Evolutionary conservation across 2,888 invertebrate species (phyloP).

Genomic region (Eupeodes latifasciatus): DNA sequence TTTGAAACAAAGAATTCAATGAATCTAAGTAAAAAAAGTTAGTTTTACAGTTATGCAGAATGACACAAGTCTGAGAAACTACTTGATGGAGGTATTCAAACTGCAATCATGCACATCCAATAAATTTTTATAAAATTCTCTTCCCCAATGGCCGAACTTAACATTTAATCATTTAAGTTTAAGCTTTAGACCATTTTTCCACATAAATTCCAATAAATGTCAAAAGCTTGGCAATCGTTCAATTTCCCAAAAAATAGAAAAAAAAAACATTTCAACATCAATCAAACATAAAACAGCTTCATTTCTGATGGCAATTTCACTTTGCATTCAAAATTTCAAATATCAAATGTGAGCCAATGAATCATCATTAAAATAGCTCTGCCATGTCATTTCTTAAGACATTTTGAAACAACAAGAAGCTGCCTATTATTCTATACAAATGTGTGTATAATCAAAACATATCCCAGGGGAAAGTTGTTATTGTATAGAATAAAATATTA

Average conservation of each 20-base stretch:
- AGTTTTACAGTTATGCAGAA: no score
- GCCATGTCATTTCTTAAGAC: slow-evolving; percentile 27
- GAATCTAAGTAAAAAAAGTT: no score
- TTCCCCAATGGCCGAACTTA: no score
- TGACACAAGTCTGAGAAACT: no score
- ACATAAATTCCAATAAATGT: not conserved
- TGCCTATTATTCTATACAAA: slow-evolving; percentile 38
- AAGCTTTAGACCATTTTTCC: no score
- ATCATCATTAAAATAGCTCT: slow-evolving; percentile 53
- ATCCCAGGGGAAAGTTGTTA: slow-evolving; percentile 62
- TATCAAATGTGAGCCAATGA: slow-evolving; percentile 49
- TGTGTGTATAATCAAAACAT: slow-evolving; percentile 10
- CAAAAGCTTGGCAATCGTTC: slow-evolving; percentile 30
- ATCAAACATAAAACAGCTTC: slow-evolving; percentile 36
- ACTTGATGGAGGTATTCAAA: no score
- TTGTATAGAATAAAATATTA: not conserved
- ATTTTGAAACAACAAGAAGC: slow-evolving; percentile 31
- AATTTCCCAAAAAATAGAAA: not conserved
- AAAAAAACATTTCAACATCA: slow-evolving; percentile 44
- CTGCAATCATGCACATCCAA: no score
- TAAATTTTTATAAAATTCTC: no score
- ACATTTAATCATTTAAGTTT: no score
- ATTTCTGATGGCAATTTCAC: slow-evolving; percentile 35
- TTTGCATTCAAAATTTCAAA: slow-evolving; percentile 34
- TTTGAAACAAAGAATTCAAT: no score